Evolutionary conservation across 2,888 invertebrate genomes (phyloP).

Genomic region (Argyresthia albistria): DNA sequence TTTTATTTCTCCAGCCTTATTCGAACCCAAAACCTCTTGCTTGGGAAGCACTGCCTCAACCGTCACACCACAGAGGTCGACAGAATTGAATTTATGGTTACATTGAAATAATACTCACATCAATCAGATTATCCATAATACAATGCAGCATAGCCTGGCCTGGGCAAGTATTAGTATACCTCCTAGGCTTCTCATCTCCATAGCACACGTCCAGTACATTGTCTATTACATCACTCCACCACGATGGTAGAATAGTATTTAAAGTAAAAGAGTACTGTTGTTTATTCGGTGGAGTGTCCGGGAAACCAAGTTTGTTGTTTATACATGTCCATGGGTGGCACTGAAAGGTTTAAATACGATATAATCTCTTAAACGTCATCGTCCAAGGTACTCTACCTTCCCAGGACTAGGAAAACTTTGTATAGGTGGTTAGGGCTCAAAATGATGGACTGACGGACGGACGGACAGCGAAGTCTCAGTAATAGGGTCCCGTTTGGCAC

Average conservation of each 20-base stretch:
- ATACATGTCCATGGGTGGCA: constrained; percentile 51
- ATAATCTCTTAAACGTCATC: too few species aligned
- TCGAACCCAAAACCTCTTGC: too few species aligned
- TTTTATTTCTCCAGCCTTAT: too few species aligned
- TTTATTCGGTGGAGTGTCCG: constrained; percentile 27
- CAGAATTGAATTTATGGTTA: too few species aligned
- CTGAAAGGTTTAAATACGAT: constrained; percentile 19
- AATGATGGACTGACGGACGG: neutral
- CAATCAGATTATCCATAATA: constrained; percentile 43
- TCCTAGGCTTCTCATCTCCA: constrained; percentile 19
- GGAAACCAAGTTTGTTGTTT: constrained; percentile 32
- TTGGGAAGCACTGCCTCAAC: too few species aligned
- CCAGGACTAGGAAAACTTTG: too few species aligned
- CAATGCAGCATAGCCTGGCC: constrained; percentile 53
- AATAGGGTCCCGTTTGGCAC: too few species aligned
- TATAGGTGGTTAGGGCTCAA: neutral
- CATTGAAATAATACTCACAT: constrained; percentile 23
- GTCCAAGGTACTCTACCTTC: too few species aligned
- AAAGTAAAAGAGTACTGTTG: constrained; percentile 21
- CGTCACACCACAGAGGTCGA: too few species aligned
- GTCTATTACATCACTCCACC: constrained; percentile 32
- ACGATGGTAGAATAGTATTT: constrained; percentile 26
- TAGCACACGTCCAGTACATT: constrained; percentile 34
- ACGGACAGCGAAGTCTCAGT: neutral
- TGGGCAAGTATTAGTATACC: constrained; percentile 44